Conservation (phyloP, 37 sponge, comb jelly and placozoan genomes). For the Eunapius fragilis region DNA sequence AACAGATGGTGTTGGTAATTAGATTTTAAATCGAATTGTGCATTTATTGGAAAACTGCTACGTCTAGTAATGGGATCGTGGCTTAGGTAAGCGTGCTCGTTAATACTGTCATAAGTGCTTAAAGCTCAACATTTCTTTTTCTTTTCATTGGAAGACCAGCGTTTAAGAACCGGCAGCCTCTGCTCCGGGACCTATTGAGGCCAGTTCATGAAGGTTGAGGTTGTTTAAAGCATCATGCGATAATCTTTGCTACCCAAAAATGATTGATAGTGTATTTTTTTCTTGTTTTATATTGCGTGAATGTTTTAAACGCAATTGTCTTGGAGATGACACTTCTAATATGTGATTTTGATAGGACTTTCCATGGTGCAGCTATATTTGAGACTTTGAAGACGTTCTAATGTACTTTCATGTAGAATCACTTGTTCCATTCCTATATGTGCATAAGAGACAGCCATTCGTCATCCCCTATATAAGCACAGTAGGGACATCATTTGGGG, state of each 20-base stretch:
- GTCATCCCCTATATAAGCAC: slow-evolving; percentile 42
- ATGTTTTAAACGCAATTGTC: neutral
- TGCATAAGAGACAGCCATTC: slow-evolving; percentile 33
- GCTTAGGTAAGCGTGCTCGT: too few relatives aligned
- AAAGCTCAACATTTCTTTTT: too few relatives aligned
- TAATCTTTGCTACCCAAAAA: slow-evolving; percentile 7
- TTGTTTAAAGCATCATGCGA: slow-evolving; percentile 57
- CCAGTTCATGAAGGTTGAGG: slow-evolving; percentile 58
- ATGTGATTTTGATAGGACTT: slow-evolving; percentile 19
- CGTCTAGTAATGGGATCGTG: too few relatives aligned
- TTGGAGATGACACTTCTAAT: neutral
- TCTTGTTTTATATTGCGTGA: slow-evolving; percentile 36
- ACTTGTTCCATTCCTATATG: slow-evolving; percentile 31
- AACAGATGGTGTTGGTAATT: too few relatives aligned
- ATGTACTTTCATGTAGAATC: slow-evolving; percentile 6
- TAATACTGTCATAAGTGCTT: too few relatives aligned
- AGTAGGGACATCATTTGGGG: slow-evolving; percentile 7
- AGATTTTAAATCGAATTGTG: too few relatives aligned
- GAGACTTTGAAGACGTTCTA: slow-evolving; percentile 3
- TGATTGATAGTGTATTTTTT: slow-evolving; percentile 13
- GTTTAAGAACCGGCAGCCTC: too few relatives aligned
- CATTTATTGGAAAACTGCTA: too few relatives aligned
- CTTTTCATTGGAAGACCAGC: too few relatives aligned
- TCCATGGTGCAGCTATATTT: slow-evolving; percentile 18
- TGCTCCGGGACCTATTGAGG: too few relatives aligned